Conservation (phyloP, 2,113 vertebrate genomes). For the Percopsis transmontana region DNA sequence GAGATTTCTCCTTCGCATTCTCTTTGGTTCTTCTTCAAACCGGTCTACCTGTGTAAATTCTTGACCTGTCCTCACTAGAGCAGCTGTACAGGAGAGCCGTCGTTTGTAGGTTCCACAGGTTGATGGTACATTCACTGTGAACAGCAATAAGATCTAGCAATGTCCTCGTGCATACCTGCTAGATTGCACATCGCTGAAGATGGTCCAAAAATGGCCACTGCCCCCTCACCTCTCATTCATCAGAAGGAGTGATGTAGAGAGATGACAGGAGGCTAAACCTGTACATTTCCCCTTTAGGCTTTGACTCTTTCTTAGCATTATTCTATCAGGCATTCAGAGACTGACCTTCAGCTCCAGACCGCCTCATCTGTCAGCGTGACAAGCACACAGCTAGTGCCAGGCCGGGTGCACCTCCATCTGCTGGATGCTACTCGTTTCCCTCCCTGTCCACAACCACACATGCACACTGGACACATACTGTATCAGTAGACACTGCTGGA, state of each 20-base stretch:
- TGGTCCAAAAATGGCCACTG: conserved; percentile 36
- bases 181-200: conserved; percentile 6
- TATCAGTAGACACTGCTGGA: neutral
- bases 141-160: neutral
- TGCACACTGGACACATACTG: neutral
- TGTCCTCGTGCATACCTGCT: conserved; percentile 14
- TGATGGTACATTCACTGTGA: neutral
- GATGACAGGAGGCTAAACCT: conserved; percentile 43
- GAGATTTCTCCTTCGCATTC: neutral
- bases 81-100: neutral
- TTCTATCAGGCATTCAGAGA: conserved; percentile 54
- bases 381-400: conserved; percentile 32
- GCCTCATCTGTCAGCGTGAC: conserved; percentile 64
- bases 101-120: neutral
- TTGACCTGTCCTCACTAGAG: neutral
- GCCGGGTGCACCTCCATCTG: conserved; percentile 22
- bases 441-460: neutral
- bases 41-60: conserved; percentile 13
- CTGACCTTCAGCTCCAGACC: conserved; percentile 63
- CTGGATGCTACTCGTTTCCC: conserved; percentile 39
- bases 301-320: conserved; percentile 28
- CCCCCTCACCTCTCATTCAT: conserved; percentile 29
- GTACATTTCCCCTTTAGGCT: conserved; percentile 24
- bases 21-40: conserved; percentile 8
- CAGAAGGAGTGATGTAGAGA: conserved; percentile 39